Conservation (phyloP, 2,797 vertebrate species). For the Myotis planiceps region DNA sequence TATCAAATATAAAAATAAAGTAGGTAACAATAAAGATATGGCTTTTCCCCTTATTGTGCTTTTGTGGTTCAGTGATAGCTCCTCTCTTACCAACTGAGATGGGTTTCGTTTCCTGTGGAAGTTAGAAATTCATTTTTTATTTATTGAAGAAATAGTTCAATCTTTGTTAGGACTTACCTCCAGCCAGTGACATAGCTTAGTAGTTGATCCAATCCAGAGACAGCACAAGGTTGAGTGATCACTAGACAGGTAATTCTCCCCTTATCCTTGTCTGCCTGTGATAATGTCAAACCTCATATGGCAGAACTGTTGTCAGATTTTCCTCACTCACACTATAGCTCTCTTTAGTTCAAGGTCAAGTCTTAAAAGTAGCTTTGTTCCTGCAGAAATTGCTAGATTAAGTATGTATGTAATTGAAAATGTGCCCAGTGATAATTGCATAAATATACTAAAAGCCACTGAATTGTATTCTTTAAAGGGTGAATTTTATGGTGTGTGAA, state of each 20-base stretch:
- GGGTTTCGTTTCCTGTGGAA: neutral
- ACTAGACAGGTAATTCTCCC: neutral
- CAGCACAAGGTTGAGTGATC: neutral
- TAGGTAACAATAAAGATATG: neutral
- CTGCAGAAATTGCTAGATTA: neutral
- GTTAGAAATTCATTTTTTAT: neutral
- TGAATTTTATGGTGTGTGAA: neutral
- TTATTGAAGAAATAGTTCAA: neutral
- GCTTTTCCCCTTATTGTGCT: neutral
- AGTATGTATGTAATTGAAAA: constrained; percentile 8
- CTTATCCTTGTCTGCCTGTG: neutral
- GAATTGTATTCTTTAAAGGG: neutral
- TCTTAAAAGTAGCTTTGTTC: constrained; percentile 17
- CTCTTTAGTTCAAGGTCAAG: neutral
- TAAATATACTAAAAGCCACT: constrained; percentile 10
- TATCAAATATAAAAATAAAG: neutral
- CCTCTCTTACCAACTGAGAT: neutral
- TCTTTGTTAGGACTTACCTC: neutral
- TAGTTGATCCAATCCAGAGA: neutral
- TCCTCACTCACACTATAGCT: neutral
- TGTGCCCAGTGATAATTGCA: neutral
- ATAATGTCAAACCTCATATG: neutral
- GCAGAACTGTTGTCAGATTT: neutral
- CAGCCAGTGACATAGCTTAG: neutral
- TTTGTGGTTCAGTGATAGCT: neutral